Evolutionary conservation across 2,888 invertebrate genomes (phyloP).

Genomic region (Lepidonotus clava): DNA sequence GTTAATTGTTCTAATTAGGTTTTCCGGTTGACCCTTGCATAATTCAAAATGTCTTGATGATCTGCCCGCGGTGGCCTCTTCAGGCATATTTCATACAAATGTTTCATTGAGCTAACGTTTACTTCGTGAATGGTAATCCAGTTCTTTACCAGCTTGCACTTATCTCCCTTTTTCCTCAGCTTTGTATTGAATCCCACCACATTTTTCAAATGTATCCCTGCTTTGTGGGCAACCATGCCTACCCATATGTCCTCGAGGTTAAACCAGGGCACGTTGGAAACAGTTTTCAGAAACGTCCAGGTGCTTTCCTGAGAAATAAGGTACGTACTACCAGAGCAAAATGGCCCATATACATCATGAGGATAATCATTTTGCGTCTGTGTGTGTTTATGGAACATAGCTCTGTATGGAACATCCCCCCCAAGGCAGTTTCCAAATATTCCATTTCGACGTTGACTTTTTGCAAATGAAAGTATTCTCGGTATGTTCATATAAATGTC

Average conservation of each 20-base stretch:
- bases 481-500: neutral
- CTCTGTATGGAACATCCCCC: neutral
- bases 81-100: neutral
- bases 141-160: neutral
- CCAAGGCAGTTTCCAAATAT: neutral
- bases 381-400: neutral
- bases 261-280: neutral
- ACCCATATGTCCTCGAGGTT: conserved; percentile 9
- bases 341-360: neutral
- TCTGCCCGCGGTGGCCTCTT: no score
- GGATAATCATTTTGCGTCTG: neutral
- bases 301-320: neutral
- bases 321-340: neutral
- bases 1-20: no score
- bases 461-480: neutral
- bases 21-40: no score
- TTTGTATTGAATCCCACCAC: neutral
- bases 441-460: neutral
- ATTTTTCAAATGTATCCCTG: neutral
- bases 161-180: neutral
- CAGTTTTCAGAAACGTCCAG: neutral
- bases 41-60: no score
- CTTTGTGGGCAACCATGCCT: neutral
- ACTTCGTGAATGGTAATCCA: neutral
- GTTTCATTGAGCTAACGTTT: neutral